A percentile compares a stretch with the other conserved stretches of the same genome.
phyloP scores from a whole-genome alignment of 2,113 vertebrate genomes.

The Leptocoma aspasia region DNA sequence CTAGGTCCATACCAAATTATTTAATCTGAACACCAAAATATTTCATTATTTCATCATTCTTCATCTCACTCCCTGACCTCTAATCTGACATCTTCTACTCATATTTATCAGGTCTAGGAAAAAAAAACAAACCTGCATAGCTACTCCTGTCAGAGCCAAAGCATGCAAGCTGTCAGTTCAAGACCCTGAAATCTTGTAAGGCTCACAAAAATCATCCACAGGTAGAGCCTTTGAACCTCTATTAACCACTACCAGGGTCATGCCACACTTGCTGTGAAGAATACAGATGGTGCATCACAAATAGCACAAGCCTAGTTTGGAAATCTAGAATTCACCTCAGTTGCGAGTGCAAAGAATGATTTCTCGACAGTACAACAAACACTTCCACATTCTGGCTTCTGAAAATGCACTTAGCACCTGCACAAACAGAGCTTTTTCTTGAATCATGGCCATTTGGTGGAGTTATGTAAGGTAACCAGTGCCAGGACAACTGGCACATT shows the following conservation, averaged over 20 bases:
- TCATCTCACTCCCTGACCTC: slow-evolving; percentile 5
- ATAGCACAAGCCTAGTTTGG: neutral
- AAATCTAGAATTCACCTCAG: neutral
- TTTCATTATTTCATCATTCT: no score
- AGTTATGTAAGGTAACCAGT: neutral
- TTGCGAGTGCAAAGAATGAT: neutral
- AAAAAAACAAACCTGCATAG: neutral
- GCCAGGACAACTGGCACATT: neutral
- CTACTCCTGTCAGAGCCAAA: neutral
- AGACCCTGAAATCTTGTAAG: neutral
- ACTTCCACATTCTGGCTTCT: neutral
- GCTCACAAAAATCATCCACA: neutral
- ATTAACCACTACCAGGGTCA: neutral
- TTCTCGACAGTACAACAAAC: neutral
- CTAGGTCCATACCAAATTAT: neutral
- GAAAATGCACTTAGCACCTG: neutral
- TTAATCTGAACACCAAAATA: no score
- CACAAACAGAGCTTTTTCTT: neutral
- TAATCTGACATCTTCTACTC: neutral
- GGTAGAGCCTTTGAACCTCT: neutral
- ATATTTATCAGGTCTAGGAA: neutral
- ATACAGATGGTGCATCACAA: neutral
- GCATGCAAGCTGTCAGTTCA: neutral
- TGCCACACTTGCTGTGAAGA: neutral
- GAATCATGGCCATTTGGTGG: neutral